Percentiles rank a stretch among this genome's conserved stretches.
Evolutionary conservation across 2,797 vertebrate genomes (phyloP).

Genomic region (Vespertilio murinus): DNA sequence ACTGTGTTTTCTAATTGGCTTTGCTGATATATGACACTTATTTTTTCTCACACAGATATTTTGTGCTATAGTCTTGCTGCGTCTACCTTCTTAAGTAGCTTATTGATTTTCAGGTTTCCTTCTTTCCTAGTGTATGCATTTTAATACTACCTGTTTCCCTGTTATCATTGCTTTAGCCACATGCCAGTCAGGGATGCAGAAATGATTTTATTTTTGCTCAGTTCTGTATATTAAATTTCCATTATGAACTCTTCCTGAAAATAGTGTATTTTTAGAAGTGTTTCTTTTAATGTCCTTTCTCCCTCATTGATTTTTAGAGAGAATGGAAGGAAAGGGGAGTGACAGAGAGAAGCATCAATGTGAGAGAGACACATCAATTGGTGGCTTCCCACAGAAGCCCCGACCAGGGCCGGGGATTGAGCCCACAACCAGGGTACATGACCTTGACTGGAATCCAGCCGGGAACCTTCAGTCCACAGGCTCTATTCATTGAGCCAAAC

Average conservation of each 20-base stretch:
- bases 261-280: background rate
- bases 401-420: too few relatives aligned
- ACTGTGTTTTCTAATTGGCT: background rate
- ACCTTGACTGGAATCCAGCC: too few relatives aligned
- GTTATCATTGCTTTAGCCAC: background rate
- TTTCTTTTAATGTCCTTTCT: background rate
- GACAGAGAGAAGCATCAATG: too few relatives aligned
- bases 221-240: background rate
- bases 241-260: background rate
- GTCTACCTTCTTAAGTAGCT: background rate
- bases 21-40: background rate
- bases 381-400: too few relatives aligned
- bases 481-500: too few relatives aligned
- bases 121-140: background rate
- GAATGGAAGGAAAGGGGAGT: too few relatives aligned
- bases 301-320: too few relatives aligned
- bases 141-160: background rate
- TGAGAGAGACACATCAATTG: too few relatives aligned
- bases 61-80: background rate
- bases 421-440: too few relatives aligned
- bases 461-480: too few relatives aligned
- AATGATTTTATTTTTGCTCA: slow-evolving; percentile 6
- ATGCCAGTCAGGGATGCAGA: background rate
- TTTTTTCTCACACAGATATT: background rate
- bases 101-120: background rate